Percentiles rank a stretch among this genome's conserved stretches.
These are phyloP conservation scores for Synergus itoensis DNA, from an alignment of 2,888 invertebrate genomes.

Conservation along the genomic window DNA sequence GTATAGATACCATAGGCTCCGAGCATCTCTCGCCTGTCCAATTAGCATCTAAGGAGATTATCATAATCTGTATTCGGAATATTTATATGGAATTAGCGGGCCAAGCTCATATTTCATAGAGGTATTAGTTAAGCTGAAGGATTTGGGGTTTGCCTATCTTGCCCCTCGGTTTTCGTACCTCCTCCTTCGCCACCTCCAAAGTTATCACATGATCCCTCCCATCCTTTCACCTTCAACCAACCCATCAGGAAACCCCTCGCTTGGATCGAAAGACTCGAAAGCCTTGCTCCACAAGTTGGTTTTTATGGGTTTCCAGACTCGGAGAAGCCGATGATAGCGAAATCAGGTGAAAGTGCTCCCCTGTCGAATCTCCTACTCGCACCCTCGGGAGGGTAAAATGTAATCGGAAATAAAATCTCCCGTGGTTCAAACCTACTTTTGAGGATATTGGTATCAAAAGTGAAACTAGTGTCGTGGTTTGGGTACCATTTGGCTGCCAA, in stretches of 20 bases:
- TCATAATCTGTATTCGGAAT: constrained; percentile 77
- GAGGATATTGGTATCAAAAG: not conserved
- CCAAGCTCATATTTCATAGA: constrained; percentile 74
- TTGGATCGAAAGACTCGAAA: not conserved
- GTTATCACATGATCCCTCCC: constrained; percentile 64
- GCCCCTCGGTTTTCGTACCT: constrained; percentile 51
- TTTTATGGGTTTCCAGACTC: constrained; percentile 3
- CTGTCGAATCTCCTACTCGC: constrained; percentile 1
- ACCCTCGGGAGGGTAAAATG: not conserved
- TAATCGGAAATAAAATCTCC: constrained; percentile 13
- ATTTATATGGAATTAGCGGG: constrained; percentile 77
- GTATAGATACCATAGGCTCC: constrained; percentile 31
- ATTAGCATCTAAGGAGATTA: constrained; percentile 76
- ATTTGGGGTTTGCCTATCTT: constrained; percentile 67
- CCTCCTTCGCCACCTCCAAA: constrained; percentile 55
- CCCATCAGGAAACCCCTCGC: constrained; percentile 31
- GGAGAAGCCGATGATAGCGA: constrained; percentile 25
- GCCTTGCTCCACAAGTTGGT: constrained; percentile 27
- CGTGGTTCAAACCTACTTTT: not conserved
- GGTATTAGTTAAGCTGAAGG: constrained; percentile 77
- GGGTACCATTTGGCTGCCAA: not conserved
- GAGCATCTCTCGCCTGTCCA: constrained; percentile 65
- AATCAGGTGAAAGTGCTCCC: constrained; percentile 36
- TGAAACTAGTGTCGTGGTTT: constrained; percentile 6
- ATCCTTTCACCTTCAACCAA: constrained; percentile 47